Evolutionary conservation across 1,140 invertebrate species (phyloP).

Genomic region (Pemphigus obesinymphae): DNA sequence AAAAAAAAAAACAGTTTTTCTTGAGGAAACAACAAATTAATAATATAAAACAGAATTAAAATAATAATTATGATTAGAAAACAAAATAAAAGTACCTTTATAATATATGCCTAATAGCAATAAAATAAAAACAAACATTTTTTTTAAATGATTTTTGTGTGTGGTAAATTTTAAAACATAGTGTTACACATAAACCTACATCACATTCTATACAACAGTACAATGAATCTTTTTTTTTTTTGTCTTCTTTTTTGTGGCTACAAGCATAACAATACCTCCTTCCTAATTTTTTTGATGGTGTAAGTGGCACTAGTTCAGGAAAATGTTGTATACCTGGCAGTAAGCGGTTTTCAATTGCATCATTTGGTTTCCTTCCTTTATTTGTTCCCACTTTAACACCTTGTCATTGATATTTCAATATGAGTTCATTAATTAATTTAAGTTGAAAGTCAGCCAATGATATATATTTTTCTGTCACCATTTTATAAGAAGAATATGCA

Average conservation of each 20-base stretch:
- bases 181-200: background rate
- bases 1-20: background rate
- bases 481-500: background rate
- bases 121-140: too few species aligned
- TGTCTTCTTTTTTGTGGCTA: background rate
- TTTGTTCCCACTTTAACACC: background rate
- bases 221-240: background rate
- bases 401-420: background rate
- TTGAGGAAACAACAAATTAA: too few species aligned
- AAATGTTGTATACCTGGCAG: background rate
- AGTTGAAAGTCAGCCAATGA: background rate
- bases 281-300: background rate
- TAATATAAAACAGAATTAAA: background rate
- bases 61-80: too few species aligned
- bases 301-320: background rate
- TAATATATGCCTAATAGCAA: too few species aligned
- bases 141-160: background rate
- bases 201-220: background rate
- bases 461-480: background rate
- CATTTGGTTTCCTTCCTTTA: background rate
- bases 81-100: too few species aligned
- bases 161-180: background rate
- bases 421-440: background rate
- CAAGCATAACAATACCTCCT: background rate
- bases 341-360: background rate